Evolutionary conservation across 2,797 vertebrate genomes (phyloP).

Genomic region (Malacoraja senta): DNA sequence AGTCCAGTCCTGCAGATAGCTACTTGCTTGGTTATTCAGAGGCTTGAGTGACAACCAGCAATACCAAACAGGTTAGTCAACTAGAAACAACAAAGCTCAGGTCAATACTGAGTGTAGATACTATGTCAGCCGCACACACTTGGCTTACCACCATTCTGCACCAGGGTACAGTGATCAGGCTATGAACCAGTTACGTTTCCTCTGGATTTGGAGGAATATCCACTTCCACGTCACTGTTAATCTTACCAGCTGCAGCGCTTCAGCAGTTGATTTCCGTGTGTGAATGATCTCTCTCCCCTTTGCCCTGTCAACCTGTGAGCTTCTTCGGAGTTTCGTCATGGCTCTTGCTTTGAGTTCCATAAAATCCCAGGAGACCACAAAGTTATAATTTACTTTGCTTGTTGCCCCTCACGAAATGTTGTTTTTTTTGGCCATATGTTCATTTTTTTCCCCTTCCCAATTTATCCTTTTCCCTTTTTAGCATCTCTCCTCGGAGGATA

Average conservation of each 20-base stretch:
- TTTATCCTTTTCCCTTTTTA: background rate
- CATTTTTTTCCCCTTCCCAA: background rate
- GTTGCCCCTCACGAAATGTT: background rate
- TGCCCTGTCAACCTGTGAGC: background rate
- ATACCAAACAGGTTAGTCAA: background rate
- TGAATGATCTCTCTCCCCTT: background rate
- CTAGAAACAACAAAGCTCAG: background rate
- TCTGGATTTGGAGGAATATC: background rate
- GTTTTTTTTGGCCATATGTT: background rate
- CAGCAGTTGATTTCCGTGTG: conserved; percentile 3
- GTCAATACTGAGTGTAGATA: background rate
- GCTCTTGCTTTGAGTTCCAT: background rate
- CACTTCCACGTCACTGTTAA: background rate
- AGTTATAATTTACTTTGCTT: conserved; percentile 5
- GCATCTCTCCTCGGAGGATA: background rate
- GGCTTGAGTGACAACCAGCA: background rate
- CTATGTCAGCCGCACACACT: background rate
- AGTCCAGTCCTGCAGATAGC: background rate
- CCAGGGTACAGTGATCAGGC: background rate
- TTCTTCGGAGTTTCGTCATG: background rate
- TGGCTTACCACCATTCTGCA: background rate
- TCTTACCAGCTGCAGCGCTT: background rate
- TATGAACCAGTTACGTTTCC: background rate
- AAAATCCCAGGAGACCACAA: background rate
- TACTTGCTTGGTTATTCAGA: background rate